Conservation (phyloP, 2,797 vertebrate species). For the Danio jaintianensis region DNA sequence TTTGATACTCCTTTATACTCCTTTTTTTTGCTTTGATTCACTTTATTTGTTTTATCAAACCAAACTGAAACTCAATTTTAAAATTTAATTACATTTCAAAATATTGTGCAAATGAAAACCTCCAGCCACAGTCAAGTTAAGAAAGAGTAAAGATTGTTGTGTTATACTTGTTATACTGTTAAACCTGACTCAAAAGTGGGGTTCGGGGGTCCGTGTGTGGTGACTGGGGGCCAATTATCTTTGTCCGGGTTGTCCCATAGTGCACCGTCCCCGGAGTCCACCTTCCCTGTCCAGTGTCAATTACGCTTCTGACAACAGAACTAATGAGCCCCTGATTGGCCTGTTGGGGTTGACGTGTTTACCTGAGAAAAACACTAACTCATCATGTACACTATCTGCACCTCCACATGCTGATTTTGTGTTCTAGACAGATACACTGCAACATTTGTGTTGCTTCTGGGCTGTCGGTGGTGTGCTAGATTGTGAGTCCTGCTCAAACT, state of each 20-base stretch:
- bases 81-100: neutral
- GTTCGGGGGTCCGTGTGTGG: constrained; percentile 38
- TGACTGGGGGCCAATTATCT: constrained; percentile 63
- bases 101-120: neutral
- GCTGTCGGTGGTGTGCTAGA: neutral
- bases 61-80: neutral
- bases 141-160: constrained; percentile 24
- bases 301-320: constrained; percentile 77
- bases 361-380: constrained; percentile 62
- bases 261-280: constrained; percentile 41
- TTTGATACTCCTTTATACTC: too few relatives aligned
- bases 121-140: neutral
- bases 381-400: constrained; percentile 30
- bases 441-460: neutral
- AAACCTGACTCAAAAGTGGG: constrained; percentile 30
- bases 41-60: too few relatives aligned
- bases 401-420: constrained; percentile 20
- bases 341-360: constrained; percentile 61
- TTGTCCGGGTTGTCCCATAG: constrained; percentile 43
- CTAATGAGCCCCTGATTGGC: constrained; percentile 82
- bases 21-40: too few relatives aligned
- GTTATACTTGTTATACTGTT: constrained; percentile 32
- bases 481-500: neutral
- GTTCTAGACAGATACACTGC: neutral
- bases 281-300: constrained; percentile 74